Conservation (phyloP, 2,113 vertebrate genomes). For the Spea multiplicata region DNA sequence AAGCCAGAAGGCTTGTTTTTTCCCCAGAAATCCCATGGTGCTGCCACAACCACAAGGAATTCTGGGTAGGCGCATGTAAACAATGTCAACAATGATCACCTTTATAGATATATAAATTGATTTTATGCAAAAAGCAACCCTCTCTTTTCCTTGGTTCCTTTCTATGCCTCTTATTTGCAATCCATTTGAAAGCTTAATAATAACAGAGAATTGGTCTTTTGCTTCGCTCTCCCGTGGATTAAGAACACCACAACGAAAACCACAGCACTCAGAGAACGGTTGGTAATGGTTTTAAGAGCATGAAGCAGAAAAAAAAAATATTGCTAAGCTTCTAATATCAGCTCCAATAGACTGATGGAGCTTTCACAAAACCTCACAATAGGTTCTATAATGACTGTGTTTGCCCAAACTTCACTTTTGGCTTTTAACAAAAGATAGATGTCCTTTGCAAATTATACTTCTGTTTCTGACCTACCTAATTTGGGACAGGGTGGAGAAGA, state of each 20-base stretch:
- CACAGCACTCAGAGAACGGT: conserved; percentile 38
- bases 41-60: no score
- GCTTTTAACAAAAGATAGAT: conserved; percentile 42
- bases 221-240: conserved; percentile 44
- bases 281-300: conserved; percentile 47
- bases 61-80: no score
- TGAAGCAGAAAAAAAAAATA: conserved; percentile 31
- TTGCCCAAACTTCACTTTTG: conserved; percentile 45
- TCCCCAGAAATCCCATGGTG: no score
- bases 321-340: conserved; percentile 40
- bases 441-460: conserved; percentile 35
- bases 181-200: conserved; percentile 38
- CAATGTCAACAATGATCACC: no score
- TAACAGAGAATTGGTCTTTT: conserved; percentile 40
- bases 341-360: conserved; percentile 34
- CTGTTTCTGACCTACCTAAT: conserved; percentile 40
- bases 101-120: neutral
- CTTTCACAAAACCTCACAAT: conserved; percentile 45
- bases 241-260: conserved; percentile 43
- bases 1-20: no score
- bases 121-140: conserved; percentile 23
- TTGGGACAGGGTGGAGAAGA: conserved; percentile 11
- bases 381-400: conserved; percentile 36
- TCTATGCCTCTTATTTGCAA: conserved; percentile 37
- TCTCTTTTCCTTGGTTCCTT: conserved; percentile 31